Conservation (phyloP, 2,113 vertebrate species). For the Spea multiplicata region DNA sequence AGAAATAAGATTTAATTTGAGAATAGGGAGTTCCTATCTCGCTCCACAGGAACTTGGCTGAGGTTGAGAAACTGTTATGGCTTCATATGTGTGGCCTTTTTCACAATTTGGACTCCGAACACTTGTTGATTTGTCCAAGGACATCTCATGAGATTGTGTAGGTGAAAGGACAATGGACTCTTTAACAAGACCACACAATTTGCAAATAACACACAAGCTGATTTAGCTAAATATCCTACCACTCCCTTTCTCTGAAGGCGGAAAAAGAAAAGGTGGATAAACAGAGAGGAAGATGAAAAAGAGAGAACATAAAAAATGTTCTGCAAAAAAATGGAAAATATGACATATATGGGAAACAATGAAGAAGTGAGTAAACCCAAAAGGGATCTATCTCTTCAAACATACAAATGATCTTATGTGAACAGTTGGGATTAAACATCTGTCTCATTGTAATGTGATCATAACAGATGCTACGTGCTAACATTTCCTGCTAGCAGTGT, state of each 20-base stretch:
- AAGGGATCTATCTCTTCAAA: conserved; percentile 85
- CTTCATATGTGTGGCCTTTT: conserved; percentile 65
- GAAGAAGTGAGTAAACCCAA: conserved; percentile 74
- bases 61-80: conserved; percentile 67
- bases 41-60: conserved; percentile 63
- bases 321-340: conserved; percentile 60
- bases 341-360: conserved; percentile 70
- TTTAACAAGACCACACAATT: conserved; percentile 66
- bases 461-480: conserved; percentile 85
- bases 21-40: conserved; percentile 36
- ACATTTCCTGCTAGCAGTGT: conserved; percentile 78
- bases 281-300: conserved; percentile 59
- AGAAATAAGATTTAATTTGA: conserved; percentile 37
- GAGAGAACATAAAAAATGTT: conserved; percentile 53
- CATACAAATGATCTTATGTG: conserved; percentile 88
- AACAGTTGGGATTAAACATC: conserved; percentile 96
- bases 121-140: conserved; percentile 65
- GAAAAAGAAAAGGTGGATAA: conserved; percentile 53
- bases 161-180: conserved; percentile 54
- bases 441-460: conserved; percentile 88
- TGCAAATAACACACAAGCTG: conserved; percentile 40
- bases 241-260: conserved; percentile 55
- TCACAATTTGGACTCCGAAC: conserved; percentile 64
- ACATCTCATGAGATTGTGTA: conserved; percentile 57
- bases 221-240: conserved; percentile 47